These are phyloP conservation scores for Bombylius major DNA, from an alignment of 2,888 invertebrate species.

Conservation along the genomic window DNA sequence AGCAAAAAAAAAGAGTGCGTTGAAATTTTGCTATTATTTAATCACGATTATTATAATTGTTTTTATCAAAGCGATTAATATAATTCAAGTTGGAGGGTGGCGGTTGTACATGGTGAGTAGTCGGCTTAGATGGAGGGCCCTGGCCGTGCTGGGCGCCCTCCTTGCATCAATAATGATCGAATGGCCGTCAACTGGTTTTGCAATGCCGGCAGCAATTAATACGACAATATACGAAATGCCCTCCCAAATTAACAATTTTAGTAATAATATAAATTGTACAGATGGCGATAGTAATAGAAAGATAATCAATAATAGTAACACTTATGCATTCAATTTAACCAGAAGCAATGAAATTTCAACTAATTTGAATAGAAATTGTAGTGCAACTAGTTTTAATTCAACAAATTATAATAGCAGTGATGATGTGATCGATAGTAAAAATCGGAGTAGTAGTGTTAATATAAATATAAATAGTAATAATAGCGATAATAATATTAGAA, in stretches of 20 bases:
- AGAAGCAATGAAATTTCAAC: not conserved
- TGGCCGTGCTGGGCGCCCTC: conserved; percentile 38
- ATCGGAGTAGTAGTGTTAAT: not conserved
- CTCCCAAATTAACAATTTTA: not conserved
- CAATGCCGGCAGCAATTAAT: conserved; percentile 24
- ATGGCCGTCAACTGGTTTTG: conserved; percentile 32
- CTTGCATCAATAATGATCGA: conserved; percentile 29
- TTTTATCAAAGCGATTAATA: too few species aligned
- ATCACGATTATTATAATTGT: too few species aligned
- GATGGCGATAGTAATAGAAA: not conserved
- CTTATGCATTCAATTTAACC: conserved; percentile 12
- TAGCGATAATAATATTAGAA: conserved; percentile 10
- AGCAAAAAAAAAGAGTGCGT: too few species aligned
- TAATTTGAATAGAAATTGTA: conserved; percentile 1
- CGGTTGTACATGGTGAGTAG: conserved; percentile 34
- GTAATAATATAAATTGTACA: conserved; percentile 4
- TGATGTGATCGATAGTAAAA: conserved; percentile 12
- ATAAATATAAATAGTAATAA: conserved; percentile 8
- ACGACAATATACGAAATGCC: not conserved
- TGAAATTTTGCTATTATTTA: too few species aligned
- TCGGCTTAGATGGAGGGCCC: conserved; percentile 36
- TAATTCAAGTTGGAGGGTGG: conserved; percentile 1
- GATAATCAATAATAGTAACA: conserved; percentile 16
- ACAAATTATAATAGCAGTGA: conserved; percentile 2
- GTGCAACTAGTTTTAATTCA: conserved; percentile 3